These are phyloP conservation scores for Agrotis segetum DNA, from an alignment of 2,888 invertebrate genomes.

Conservation along the genomic window DNA sequence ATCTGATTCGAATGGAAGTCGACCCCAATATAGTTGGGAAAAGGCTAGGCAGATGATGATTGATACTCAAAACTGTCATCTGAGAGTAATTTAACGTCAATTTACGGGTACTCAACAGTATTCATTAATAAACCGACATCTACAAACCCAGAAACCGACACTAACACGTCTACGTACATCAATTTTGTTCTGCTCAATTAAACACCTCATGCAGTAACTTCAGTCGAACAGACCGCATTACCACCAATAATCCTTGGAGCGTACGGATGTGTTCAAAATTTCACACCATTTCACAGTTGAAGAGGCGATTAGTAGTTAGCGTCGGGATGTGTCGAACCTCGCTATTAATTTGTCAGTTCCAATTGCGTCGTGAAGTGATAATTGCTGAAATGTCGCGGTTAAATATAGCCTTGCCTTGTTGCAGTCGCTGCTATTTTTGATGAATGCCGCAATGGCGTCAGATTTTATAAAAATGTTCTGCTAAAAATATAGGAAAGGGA, in stretches of 20 bases:
- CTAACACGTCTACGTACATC: neutral
- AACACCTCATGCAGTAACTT: slow-evolving; percentile 27
- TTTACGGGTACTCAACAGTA: neutral
- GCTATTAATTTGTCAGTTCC: slow-evolving; percentile 83
- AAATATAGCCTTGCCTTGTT: slow-evolving; percentile 65
- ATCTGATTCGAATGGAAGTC: too few relatives aligned
- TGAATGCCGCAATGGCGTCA: too few relatives aligned
- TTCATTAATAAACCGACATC: too few relatives aligned
- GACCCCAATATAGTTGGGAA: too few relatives aligned
- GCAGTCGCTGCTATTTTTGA: slow-evolving; percentile 23
- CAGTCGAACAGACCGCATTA: slow-evolving; percentile 44
- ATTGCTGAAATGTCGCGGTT: slow-evolving; percentile 75
- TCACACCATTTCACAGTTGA: slow-evolving; percentile 80
- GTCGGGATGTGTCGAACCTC: slow-evolving; percentile 71
- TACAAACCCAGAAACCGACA: neutral
- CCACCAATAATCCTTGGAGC: slow-evolving; percentile 51
- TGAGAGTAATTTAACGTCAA: too few relatives aligned
- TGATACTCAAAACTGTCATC: too few relatives aligned
- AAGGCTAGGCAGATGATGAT: too few relatives aligned
- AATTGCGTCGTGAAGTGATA: slow-evolving; percentile 78
- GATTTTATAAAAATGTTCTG: neutral
- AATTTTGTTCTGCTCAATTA: slow-evolving; percentile 1
- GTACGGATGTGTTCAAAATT: slow-evolving; percentile 70
- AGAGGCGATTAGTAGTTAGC: slow-evolving; percentile 80
- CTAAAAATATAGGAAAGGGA: neutral